A percentile compares a stretch with the other conserved stretches of the same genome.
phyloP scores from a whole-genome alignment of 2,888 invertebrate genomes.

The Osmoderma eremita region DNA sequence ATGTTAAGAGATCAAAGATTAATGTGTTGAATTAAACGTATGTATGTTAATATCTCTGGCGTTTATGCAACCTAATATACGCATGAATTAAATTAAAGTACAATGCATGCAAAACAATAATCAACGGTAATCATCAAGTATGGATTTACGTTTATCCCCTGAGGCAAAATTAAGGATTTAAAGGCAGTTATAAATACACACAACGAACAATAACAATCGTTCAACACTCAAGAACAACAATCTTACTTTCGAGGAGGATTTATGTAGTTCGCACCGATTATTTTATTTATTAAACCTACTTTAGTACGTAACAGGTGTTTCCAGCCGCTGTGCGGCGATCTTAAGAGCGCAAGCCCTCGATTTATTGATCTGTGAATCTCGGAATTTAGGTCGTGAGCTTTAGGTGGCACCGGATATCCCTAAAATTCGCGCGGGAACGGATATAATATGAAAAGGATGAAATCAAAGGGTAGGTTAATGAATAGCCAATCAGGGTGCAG shows the following conservation, averaged over 20 bases:
- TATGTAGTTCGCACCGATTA: not conserved
- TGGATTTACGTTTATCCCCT: too few relatives aligned
- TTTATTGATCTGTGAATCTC: slow-evolving; percentile 55
- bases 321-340: not conserved
- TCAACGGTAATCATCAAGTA: too few relatives aligned
- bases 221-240: not conserved
- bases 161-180: too few relatives aligned
- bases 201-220: not conserved
- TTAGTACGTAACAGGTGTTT: slow-evolving; percentile 32
- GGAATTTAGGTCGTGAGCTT: slow-evolving; percentile 19
- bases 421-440: too few relatives aligned
- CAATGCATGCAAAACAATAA: not conserved
- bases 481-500: too few relatives aligned
- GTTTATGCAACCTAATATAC: not conserved
- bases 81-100: not conserved
- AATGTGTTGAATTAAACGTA: too few relatives aligned
- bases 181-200: not conserved
- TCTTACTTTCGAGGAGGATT: slow-evolving; percentile 1
- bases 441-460: too few relatives aligned
- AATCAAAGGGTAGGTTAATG: too few relatives aligned
- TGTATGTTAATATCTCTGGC: too few relatives aligned
- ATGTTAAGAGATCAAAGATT: too few relatives aligned
- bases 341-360: slow-evolving; percentile 51
- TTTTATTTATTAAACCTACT: not conserved
- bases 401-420: too few relatives aligned